Conservation (phyloP, 1,140 invertebrate genomes). For the Lerema accius region DNA sequence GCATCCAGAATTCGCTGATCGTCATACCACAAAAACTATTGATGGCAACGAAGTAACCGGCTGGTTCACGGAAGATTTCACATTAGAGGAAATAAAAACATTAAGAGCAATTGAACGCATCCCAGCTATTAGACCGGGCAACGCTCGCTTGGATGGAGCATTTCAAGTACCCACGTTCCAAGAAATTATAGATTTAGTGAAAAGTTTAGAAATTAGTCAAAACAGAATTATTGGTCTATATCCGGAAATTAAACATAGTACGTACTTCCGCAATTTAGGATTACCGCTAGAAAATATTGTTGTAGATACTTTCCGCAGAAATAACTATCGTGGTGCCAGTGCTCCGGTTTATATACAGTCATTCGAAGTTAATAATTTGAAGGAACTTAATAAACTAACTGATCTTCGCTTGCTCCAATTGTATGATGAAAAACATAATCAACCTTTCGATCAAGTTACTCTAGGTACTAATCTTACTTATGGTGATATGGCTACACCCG, state of each 20-base stretch:
- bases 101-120: constrained; percentile 72
- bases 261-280: constrained; percentile 63
- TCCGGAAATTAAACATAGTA: constrained; percentile 73
- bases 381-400: constrained; percentile 65
- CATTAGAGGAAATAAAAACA: constrained; percentile 70
- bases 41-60: constrained; percentile 61
- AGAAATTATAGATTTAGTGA: constrained; percentile 73
- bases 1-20: constrained; percentile 58
- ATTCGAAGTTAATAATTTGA: constrained; percentile 73
- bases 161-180: constrained; percentile 68
- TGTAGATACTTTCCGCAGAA: constrained; percentile 61
- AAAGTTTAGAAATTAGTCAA: constrained; percentile 61
- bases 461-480: constrained; percentile 61
- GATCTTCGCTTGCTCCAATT: constrained; percentile 65
- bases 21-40: constrained; percentile 57
- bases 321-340: constrained; percentile 54
- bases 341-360: constrained; percentile 73
- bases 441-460: constrained; percentile 63
- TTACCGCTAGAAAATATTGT: constrained; percentile 65
- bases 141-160: constrained; percentile 61
- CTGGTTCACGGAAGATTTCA: constrained; percentile 79
- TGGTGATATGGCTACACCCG: constrained; percentile 63
- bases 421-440: constrained; percentile 45
- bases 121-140: constrained; percentile 66
- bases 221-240: constrained; percentile 64